Percentiles rank a stretch among this genome's conserved stretches.
Conservation (phyloP, 2,797 vertebrate genomes). For the Balearica regulorum region DNA sequence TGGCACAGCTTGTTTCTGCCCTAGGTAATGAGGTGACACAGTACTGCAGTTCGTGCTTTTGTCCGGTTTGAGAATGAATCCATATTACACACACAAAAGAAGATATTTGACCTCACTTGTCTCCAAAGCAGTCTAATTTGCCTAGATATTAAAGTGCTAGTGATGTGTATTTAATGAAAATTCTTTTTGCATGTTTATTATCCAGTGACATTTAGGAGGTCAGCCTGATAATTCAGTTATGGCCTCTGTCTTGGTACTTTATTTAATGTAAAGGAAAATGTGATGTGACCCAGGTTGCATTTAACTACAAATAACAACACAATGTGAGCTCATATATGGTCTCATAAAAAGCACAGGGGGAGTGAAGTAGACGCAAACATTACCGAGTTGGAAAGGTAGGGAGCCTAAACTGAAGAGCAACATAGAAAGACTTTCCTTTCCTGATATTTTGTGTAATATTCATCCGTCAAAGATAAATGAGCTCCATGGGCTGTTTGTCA, state of each 20-base stretch:
- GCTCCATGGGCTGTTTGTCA: not conserved
- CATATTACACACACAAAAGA: conserved; percentile 56
- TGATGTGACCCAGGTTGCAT: conserved; percentile 2
- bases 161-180: conserved; percentile 65
- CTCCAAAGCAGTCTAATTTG: conserved; percentile 66
- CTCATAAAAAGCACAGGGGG: not conserved
- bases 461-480: not conserved
- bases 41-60: conserved; percentile 30
- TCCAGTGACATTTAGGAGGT: conserved; percentile 70
- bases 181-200: conserved; percentile 64
- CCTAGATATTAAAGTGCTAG: conserved; percentile 52
- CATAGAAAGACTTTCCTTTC: not conserved
- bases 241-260: conserved; percentile 16
- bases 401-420: not conserved
- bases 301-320: conserved; percentile 4
- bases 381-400: not conserved
- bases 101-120: conserved; percentile 68
- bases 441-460: not conserved
- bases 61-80: conserved; percentile 61
- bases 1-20: conserved; percentile 31
- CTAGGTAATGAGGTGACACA: conserved; percentile 18
- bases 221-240: conserved; percentile 49
- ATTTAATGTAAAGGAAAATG: conserved; percentile 38
- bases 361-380: not conserved
- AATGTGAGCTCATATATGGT: not conserved